A percentile compares a stretch with the other conserved stretches of the same genome.
phyloP scores from a whole-genome alignment of 2,113 vertebrate species.

The Alligator sinensis region DNA sequence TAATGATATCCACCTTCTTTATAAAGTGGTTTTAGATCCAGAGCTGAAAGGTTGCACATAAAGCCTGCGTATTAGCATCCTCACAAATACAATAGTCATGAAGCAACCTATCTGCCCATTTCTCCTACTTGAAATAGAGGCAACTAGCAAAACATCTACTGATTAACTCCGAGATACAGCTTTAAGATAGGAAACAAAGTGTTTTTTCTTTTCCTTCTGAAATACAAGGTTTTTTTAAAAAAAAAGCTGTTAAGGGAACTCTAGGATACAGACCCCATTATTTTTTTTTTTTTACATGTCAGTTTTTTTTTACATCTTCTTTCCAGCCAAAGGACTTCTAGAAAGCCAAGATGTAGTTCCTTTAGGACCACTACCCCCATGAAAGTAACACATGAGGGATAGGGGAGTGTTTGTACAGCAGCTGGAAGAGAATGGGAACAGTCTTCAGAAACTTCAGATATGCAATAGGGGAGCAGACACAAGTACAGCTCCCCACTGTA shows the following conservation, averaged over 20 bases:
- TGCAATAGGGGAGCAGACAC: not conserved
- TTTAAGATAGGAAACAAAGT: not conserved
- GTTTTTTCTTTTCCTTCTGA: not conserved
- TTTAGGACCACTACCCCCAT: not conserved
- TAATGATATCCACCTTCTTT: not conserved
- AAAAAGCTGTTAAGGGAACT: not conserved
- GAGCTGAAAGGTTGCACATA: not conserved
- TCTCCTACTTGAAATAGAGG: not conserved
- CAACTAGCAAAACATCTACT: not conserved
- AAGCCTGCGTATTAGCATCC: not conserved
- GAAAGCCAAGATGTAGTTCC: not conserved
- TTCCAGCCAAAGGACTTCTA: rapidly evolving
- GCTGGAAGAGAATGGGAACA: not conserved
- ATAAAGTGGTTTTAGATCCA: not conserved
- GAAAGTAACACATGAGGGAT: not conserved
- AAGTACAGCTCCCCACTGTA: too few relatives aligned
- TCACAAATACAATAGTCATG: not conserved
- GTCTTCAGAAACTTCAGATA: not conserved
- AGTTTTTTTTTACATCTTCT: not conserved
- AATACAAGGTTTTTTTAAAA: not conserved
- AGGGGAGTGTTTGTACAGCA: rapidly evolving
- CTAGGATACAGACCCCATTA: not conserved
- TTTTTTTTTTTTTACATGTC: not conserved
- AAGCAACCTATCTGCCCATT: not conserved
- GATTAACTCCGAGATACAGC: not conserved